Conservation (phyloP, 2,113 vertebrate species). For the Bufo bufo region DNA sequence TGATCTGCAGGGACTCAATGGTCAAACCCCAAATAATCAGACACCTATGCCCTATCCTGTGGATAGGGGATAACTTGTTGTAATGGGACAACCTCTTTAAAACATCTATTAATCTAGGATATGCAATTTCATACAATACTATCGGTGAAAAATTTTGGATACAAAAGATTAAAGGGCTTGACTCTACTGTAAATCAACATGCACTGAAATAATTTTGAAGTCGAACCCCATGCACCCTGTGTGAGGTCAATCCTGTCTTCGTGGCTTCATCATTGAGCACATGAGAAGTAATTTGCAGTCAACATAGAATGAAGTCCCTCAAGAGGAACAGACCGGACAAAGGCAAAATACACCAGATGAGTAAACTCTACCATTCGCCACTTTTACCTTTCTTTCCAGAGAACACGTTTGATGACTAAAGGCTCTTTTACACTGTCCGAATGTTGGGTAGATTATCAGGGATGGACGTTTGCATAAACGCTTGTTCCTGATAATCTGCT, state of each 20-base stretch:
- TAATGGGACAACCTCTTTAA: not conserved
- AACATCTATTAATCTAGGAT: not conserved
- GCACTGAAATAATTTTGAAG: not conserved
- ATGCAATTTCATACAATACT: not conserved
- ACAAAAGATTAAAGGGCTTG: too few relatives aligned
- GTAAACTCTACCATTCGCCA: not conserved
- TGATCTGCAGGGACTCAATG: too few relatives aligned
- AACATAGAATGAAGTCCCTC: not conserved
- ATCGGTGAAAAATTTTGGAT: too few relatives aligned
- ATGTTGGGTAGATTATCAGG: too few relatives aligned
- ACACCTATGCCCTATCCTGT: too few relatives aligned
- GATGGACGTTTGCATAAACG: too few relatives aligned
- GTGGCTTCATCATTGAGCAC: not conserved
- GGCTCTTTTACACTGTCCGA: too few relatives aligned
- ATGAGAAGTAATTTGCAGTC: constrained; percentile 1
- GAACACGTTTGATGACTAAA: constrained; percentile 13
- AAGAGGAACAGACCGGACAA: not conserved
- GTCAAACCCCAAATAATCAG: too few relatives aligned
- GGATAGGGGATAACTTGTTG: too few relatives aligned
- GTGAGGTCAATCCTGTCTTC: not conserved
- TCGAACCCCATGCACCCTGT: not conserved
- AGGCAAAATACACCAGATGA: not conserved
- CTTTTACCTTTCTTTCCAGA: constrained; percentile 5
- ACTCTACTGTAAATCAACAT: not conserved
- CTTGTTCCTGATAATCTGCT: too few relatives aligned